Conservation (phyloP, 1,140 invertebrate species). For the Geopemphigus sp. region DNA sequence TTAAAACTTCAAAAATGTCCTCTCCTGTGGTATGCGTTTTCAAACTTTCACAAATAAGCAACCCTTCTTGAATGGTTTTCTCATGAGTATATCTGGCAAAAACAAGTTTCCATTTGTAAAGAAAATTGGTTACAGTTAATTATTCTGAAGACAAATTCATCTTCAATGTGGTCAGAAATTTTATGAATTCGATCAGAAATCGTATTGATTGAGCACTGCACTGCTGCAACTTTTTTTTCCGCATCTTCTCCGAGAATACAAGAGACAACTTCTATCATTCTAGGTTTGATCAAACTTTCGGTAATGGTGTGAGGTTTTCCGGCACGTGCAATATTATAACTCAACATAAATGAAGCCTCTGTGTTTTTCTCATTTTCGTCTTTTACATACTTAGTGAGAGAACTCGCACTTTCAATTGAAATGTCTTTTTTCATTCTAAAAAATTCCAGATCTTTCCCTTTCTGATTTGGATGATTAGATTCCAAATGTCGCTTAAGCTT, state of each 20-base stretch:
- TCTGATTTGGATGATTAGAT: slow-evolving; percentile 18
- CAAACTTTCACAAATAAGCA: slow-evolving; percentile 29
- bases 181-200: slow-evolving; percentile 12
- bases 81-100: slow-evolving; percentile 23
- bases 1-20: slow-evolving; percentile 17
- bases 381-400: slow-evolving; percentile 24
- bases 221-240: slow-evolving; percentile 20
- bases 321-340: slow-evolving; percentile 54
- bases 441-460: slow-evolving; percentile 13
- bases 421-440: slow-evolving; percentile 30
- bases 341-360: slow-evolving; percentile 15
- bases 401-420: slow-evolving; percentile 15
- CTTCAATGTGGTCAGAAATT: slow-evolving; percentile 16
- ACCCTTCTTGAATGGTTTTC: slow-evolving; percentile 34
- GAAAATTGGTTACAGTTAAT: slow-evolving; percentile 11
- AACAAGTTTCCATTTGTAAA: slow-evolving; percentile 24
- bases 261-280: slow-evolving; percentile 20
- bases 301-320: slow-evolving; percentile 51
- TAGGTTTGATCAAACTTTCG: slow-evolving; percentile 50
- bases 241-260: slow-evolving; percentile 13
- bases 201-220: slow-evolving; percentile 14
- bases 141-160: background rate
- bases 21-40: slow-evolving; percentile 38
- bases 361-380: slow-evolving; percentile 36
- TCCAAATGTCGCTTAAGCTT: slow-evolving; percentile 38